Conservation (phyloP, 2,888 invertebrate species). For the Vanessa cardui region DNA sequence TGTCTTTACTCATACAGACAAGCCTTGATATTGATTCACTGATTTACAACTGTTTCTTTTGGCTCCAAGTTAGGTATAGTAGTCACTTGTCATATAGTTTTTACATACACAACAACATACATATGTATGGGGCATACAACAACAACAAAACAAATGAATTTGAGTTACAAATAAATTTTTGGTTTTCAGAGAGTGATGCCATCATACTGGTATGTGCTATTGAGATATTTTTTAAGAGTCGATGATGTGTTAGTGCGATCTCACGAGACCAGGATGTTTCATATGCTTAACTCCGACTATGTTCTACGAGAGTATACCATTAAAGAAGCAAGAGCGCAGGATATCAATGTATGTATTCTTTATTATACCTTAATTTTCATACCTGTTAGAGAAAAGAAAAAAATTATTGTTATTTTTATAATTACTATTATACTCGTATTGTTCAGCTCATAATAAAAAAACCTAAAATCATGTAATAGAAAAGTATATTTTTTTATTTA, state of each 20-base stretch:
- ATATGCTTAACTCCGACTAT: constrained; percentile 89
- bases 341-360: constrained; percentile 83
- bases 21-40: too few species aligned
- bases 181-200: constrained; percentile 95
- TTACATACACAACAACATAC: too few species aligned
- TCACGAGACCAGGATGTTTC: constrained; percentile 94
- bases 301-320: constrained; percentile 92
- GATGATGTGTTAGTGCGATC: constrained; percentile 95
- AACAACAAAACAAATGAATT: too few species aligned
- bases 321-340: constrained; percentile 88
- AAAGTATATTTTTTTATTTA: constrained; percentile 40
- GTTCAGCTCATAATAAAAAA: too few species aligned
- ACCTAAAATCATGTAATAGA: too few species aligned
- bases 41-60: too few species aligned
- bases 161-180: constrained; percentile 10
- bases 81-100: too few species aligned
- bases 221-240: constrained; percentile 96
- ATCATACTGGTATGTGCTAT: constrained; percentile 93
- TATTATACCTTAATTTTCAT: background rate
- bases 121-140: too few species aligned
- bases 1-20: too few species aligned
- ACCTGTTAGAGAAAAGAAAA: background rate
- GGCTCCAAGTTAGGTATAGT: too few species aligned
- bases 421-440: too few species aligned
- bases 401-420: too few species aligned